phyloP scores from a whole-genome alignment of 2,888 invertebrate species.

The Heteromurus nitidus region DNA sequence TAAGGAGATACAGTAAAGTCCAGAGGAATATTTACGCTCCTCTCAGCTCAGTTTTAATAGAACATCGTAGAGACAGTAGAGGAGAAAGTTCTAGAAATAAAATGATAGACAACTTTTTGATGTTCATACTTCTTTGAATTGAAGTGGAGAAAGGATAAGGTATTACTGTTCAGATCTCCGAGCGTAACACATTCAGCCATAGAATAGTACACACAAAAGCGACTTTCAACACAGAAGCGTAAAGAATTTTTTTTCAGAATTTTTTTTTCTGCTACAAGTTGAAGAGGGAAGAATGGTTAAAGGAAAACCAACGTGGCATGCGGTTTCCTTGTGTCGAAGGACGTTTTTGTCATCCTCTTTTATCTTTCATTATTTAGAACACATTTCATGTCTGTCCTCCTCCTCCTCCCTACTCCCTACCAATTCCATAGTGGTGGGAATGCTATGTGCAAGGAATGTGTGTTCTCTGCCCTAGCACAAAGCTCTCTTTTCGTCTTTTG shows the following conservation, averaged over 20 bases:
- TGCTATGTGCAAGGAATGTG: conserved; percentile 2
- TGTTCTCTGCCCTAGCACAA: too few relatives aligned
- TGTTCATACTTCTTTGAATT: conserved; percentile 2
- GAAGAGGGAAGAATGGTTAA: conserved; percentile 37
- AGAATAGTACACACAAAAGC: too few relatives aligned
- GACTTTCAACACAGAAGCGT: not conserved
- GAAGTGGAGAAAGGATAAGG: too few relatives aligned
- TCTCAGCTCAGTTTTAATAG: too few relatives aligned
- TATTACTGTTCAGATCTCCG: too few relatives aligned
- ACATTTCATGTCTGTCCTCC: conserved; percentile 39
- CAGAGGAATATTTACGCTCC: too few relatives aligned
- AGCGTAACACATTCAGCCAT: too few relatives aligned
- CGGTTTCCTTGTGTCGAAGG: conserved; percentile 50
- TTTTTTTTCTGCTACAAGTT: not conserved
- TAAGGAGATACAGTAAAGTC: too few relatives aligned
- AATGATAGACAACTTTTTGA: not conserved
- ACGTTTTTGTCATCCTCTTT: conserved; percentile 57
- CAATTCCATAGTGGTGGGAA: not conserved
- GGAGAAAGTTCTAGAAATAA: too few relatives aligned
- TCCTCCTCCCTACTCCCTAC: conserved; percentile 13
- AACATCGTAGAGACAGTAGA: too few relatives aligned
- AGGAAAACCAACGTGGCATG: conserved; percentile 43
- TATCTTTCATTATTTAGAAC: conserved; percentile 58
- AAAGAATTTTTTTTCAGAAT: not conserved
- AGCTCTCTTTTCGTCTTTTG: too few relatives aligned